Evolutionary conservation across 2,888 invertebrate species (phyloP), one percentile per base, ranked within the genome.

Genomic region (Sesamia inferens): DNA sequence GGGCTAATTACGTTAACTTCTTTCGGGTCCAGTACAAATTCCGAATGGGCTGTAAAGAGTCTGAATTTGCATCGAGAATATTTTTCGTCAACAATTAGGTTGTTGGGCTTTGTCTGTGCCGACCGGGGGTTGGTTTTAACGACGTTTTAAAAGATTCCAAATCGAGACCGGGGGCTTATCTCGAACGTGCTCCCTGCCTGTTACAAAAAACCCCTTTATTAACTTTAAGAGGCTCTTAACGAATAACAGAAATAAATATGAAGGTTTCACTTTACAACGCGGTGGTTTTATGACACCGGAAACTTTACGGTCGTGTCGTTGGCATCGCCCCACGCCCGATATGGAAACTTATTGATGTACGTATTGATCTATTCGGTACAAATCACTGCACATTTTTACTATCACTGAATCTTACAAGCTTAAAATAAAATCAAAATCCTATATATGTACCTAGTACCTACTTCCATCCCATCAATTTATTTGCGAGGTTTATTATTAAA

Each of bases 61-160:
- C 92, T 86, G 94, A 95, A 96, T 96, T 96, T 95, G 95, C 95
- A 96, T 95, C 93, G 93, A 92, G 93, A 94, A 95, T 95, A 95
- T 95, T 95, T 95, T 95, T 94, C 95, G 94, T 94, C 94, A 96
- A 94, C 95, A 95, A 96, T 95, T 96, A 95, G 94, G 91, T 92
- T 89, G 92, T 92, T 91, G 91, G 91, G 93, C 93, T 92, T 95
- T 95, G 95, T 95, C 94, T 95, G 93, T 88, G 87, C 87, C 87
- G 89, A 88, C 90, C 92, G 88, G 92, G 94, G 95, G 94, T 94
- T 92, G 93, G 92, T 90, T 96, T 96, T 96, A 96, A 96, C 95
- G 95, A 95, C 93, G 93, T 95, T 95, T 96, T 96, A 95, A 96
- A 95, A 96, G 95, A 96, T 96, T 95, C 91, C 91, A 90, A 92